Conservation (phyloP, 2,888 invertebrate species). For the Rapana venosa region DNA sequence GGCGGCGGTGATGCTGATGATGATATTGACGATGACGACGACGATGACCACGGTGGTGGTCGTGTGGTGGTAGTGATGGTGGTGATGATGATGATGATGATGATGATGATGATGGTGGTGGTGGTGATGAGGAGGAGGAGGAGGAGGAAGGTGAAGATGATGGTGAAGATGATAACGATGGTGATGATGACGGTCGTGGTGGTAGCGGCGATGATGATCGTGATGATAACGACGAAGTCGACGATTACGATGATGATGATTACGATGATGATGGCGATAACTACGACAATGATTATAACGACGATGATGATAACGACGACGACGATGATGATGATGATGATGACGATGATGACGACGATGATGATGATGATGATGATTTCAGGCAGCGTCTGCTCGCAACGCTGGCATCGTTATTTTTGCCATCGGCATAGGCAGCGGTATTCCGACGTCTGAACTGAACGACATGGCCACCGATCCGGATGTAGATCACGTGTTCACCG, state of each 20-base stretch:
- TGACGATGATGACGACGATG: constrained; percentile 35
- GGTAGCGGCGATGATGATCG: background rate
- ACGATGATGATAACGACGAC: constrained; percentile 1
- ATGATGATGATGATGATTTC: background rate
- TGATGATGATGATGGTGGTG: background rate
- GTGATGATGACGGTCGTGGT: background rate
- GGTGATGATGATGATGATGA: background rate
- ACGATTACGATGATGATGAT: background rate
- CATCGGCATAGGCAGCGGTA: background rate
- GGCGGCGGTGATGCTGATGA: constrained; percentile 34
- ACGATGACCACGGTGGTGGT: background rate
- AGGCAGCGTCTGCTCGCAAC: background rate
- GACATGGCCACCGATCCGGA: constrained; percentile 11
- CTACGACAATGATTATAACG: constrained; percentile 33
- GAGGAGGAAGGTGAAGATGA: no score
- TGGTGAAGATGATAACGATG: background rate
- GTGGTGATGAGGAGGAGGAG: background rate
- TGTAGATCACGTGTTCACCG: background rate
- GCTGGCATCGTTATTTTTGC: background rate
- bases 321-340: constrained; percentile 39
- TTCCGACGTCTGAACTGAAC: background rate
- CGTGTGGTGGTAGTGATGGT: constrained; percentile 7
- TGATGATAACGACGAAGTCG: background rate
- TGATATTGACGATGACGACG: background rate
- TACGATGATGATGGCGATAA: constrained; percentile 31